phyloP scores from a whole-genome alignment of 2,797 vertebrate species.

The Rhodeus uyekii region DNA sequence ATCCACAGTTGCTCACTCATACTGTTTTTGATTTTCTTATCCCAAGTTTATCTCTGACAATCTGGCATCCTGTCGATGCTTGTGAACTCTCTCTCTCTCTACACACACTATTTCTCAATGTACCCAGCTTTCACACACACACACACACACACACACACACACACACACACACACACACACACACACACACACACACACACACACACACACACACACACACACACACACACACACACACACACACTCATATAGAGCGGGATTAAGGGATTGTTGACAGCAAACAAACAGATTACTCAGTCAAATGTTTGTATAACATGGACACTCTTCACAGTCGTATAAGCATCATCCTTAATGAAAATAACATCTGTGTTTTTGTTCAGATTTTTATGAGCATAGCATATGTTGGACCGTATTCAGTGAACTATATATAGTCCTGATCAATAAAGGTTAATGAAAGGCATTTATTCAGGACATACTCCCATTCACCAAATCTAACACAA shows the following conservation, averaged over 20 bases:
- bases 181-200: no score
- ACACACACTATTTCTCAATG: background rate
- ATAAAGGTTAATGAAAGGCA: background rate
- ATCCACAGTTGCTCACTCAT: background rate
- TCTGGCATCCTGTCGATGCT: background rate
- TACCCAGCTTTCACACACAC: background rate
- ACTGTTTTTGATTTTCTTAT: conserved; percentile 1
- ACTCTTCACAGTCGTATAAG: background rate
- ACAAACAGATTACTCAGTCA: conserved; percentile 35
- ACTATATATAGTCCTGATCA: background rate
- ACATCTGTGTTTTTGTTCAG: background rate
- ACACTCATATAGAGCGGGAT: conserved; percentile 1
- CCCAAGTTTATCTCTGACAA: background rate
- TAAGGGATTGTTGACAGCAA: conserved; percentile 31
- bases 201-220: no score
- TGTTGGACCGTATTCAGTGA: background rate
- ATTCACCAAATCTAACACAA: background rate
- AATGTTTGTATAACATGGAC: conserved; percentile 26
- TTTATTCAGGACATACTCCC: background rate
- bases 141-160: no score
- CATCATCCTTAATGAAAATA: conserved; percentile 19
- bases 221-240: no score
- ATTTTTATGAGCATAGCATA: background rate
- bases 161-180: no score
- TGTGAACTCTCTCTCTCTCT: background rate